Evolutionary conservation across 2,797 vertebrate genomes (phyloP), one percentile per base, ranked within the genome.

Genomic region (Myripristis jacobus): DNA sequence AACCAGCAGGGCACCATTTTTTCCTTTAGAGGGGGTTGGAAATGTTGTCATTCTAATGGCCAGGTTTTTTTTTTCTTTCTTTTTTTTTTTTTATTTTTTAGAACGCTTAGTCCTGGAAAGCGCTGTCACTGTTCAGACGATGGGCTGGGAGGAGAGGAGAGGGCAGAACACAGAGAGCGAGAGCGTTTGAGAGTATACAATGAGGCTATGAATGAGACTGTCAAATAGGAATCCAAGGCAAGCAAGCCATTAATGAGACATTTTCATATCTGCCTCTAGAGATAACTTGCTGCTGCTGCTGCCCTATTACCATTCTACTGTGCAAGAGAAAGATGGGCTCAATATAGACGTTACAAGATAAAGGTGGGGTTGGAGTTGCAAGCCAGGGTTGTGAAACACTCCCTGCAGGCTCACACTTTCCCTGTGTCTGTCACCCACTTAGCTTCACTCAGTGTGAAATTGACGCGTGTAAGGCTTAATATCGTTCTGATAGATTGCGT

Each of bases 201-300:
- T n/a, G 48, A 75, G 59, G 63, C 58, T 57, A 52, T 12, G 38
- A 74, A 65, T 73, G 67, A 36, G 74, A 54, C 66, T 70, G 55
- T 77, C 76, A 66, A 56, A 83, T 38, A 63, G 46, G 48, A 68
- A 83, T 60, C 47, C 2, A 63, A 67, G 66, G 66, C 77, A 50
- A 78, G 79, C 21, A 9, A 68, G 73, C 46, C 70, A 66, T 87
- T 90, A 87, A 87, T 87, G 83, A 84, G 76, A 76, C 55, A 69
- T 77, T 77, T 81, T 80, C 54, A 80, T 77, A 82, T 79, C 69
- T 84, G 81, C 79, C 81, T 84, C 79, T 41, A 24, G 81, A 87
- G 85, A 88, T 70, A 78, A 67, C 55, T 36, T 61, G 15, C 69
- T 85, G 67, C 73, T 67, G 65, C 74, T 76, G 75, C 69, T 62